Conservation (phyloP, 2,797 vertebrate species). For the Arctocebus calabarensis region DNA sequence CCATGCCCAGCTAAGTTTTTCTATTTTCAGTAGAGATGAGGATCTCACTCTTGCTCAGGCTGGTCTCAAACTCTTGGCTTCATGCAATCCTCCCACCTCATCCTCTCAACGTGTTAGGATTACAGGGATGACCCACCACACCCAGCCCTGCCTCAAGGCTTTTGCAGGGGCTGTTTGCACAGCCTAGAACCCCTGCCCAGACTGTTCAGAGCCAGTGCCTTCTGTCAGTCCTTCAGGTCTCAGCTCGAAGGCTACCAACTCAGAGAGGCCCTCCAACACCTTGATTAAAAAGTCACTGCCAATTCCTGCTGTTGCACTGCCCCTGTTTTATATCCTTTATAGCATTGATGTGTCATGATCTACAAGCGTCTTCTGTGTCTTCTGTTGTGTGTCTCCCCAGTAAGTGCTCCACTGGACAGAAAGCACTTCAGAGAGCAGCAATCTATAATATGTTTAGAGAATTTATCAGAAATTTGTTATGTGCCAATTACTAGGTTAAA, state of each 20-base stretch:
- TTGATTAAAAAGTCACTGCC: neutral
- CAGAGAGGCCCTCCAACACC: neutral
- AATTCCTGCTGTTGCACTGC: neutral
- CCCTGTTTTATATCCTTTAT: neutral
- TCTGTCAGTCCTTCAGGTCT: neutral
- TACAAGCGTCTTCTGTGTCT: neutral
- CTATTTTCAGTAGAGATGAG: neutral
- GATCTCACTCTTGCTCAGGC: neutral
- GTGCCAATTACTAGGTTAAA: neutral
- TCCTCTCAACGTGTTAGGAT: neutral
- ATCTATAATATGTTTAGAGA: slow-evolving; percentile 2
- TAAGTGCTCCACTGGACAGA: neutral
- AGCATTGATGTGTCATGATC: neutral
- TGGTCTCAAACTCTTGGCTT: neutral
- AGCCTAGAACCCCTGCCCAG: neutral
- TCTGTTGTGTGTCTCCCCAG: neutral
- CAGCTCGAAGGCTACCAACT: neutral
- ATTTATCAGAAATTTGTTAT: neutral
- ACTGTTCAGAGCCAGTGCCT: neutral
- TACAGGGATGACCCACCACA: neutral
- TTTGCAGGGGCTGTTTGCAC: neutral
- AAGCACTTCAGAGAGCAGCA: neutral
- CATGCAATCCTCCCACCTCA: neutral
- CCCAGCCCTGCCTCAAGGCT: neutral
- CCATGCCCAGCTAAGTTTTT: neutral